Conservation (phyloP, 2,113 vertebrate genomes). For the Zapornia atra region DNA sequence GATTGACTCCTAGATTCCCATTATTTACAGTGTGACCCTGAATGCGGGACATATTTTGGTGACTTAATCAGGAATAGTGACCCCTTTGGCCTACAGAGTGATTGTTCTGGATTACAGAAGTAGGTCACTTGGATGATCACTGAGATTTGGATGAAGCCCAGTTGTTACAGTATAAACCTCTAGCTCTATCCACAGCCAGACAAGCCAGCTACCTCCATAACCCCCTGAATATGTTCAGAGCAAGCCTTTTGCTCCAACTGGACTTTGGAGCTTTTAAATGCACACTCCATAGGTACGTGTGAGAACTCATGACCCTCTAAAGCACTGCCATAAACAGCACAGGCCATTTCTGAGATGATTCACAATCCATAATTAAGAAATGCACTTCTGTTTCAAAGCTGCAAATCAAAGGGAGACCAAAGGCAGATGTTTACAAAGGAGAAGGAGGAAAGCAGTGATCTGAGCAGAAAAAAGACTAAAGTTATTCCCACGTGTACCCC, state of each 20-base stretch:
- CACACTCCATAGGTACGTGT: not conserved
- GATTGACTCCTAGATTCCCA: not conserved
- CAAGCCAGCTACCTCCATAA: not conserved
- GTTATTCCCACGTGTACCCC: conserved; percentile 12
- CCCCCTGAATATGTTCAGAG: not conserved
- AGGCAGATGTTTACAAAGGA: conserved; percentile 28
- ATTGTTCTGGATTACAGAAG: not conserved
- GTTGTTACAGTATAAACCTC: not conserved
- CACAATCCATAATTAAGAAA: conserved; percentile 27
- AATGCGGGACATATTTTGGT: not conserved
- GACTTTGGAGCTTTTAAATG: not conserved
- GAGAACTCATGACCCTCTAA: not conserved
- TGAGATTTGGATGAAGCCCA: not conserved
- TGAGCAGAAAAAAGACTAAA: not conserved
- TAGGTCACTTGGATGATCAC: not conserved
- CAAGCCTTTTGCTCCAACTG: not conserved
- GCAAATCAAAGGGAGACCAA: conserved; percentile 59
- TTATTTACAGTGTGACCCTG: not conserved
- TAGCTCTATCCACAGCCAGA: not conserved
- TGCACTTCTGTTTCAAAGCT: conserved; percentile 15
- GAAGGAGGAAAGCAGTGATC: not conserved
- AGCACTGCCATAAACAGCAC: not conserved
- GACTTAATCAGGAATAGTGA: not conserved
- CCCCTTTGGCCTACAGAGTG: not conserved
- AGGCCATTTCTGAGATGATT: not conserved